Percentiles rank a stretch among this genome's conserved stretches.
phyloP scores from a whole-genome alignment of 1,140 invertebrate genomes.

The Saccostrea glomerata region DNA sequence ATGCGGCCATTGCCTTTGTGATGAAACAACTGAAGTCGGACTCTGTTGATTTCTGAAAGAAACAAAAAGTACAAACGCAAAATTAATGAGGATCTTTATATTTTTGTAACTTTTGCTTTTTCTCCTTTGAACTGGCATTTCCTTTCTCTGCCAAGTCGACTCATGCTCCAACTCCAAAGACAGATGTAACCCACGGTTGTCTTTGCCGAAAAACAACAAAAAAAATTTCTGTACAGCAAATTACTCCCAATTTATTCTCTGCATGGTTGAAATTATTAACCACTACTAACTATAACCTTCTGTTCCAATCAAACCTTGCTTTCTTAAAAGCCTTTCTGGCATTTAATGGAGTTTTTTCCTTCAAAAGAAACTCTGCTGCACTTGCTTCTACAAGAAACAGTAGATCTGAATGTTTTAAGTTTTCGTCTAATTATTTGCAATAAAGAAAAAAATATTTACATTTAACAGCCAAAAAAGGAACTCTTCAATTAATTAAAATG shows the following conservation, averaged over 20 bases:
- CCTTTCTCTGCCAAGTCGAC: not conserved
- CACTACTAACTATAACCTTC: slow-evolving; percentile 17
- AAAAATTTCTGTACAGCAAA: slow-evolving; percentile 18
- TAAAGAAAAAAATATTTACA: not conserved
- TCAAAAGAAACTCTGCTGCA: not conserved
- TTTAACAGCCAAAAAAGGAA: not conserved
- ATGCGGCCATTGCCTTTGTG: slow-evolving; percentile 90
- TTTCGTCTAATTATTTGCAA: not conserved
- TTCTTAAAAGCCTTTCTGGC: not conserved
- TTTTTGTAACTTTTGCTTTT: not conserved
- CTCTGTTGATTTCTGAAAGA: slow-evolving; percentile 99
- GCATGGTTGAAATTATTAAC: slow-evolving; percentile 29
- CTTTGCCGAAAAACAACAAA: not conserved
- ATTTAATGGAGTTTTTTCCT: slow-evolving; percentile 2
- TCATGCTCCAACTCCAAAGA: not conserved
- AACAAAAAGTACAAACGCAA: slow-evolving; percentile 45
- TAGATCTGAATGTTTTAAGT: not conserved
- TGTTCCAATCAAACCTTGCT: not conserved
- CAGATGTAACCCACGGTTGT: not conserved
- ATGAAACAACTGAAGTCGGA: slow-evolving; percentile 97
- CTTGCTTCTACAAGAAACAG: not conserved
- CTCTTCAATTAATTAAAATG: not conserved
- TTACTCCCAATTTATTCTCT: slow-evolving; percentile 27
- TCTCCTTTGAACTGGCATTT: not conserved
- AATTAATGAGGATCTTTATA: slow-evolving; percentile 15